These are phyloP conservation scores for Heterocephalus glaber DNA, from an alignment of 2,113 vertebrate species.

Conservation along the genomic window DNA sequence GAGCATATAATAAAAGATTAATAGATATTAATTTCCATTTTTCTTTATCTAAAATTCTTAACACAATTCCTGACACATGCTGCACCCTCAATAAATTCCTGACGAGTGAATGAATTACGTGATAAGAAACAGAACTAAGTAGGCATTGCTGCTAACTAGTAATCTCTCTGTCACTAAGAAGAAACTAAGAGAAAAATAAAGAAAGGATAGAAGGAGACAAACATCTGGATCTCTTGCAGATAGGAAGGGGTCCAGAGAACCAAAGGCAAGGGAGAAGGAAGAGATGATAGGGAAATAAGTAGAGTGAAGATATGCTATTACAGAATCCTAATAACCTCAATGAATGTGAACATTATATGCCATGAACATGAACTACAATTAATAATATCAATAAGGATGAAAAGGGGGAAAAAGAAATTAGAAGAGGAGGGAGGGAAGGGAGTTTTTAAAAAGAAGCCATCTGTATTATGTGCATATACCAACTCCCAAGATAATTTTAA, in stretches of 20 bases:
- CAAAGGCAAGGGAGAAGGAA: background rate
- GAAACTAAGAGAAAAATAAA: background rate
- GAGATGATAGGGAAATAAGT: background rate
- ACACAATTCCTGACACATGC: background rate
- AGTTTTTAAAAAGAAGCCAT: background rate
- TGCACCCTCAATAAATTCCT: background rate
- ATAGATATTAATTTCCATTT: background rate
- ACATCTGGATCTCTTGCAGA: background rate
- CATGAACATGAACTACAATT: background rate
- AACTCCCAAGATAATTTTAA: background rate
- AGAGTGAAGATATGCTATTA: background rate
- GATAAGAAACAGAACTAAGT: background rate
- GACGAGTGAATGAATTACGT: background rate
- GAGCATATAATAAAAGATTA: background rate
- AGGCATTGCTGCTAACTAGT: background rate
- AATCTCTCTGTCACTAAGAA: background rate
- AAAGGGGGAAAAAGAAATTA: background rate
- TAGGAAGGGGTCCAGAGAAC: background rate
- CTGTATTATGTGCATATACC: background rate
- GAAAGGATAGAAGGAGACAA: background rate
- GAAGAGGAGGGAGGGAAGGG: background rate
- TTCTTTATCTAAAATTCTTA: constrained; percentile 5
- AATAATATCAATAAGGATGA: background rate
- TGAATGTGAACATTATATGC: background rate
- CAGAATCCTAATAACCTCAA: background rate